phyloP scores from a whole-genome alignment of 2,797 vertebrate species.

The Gambelia wislizenii region DNA sequence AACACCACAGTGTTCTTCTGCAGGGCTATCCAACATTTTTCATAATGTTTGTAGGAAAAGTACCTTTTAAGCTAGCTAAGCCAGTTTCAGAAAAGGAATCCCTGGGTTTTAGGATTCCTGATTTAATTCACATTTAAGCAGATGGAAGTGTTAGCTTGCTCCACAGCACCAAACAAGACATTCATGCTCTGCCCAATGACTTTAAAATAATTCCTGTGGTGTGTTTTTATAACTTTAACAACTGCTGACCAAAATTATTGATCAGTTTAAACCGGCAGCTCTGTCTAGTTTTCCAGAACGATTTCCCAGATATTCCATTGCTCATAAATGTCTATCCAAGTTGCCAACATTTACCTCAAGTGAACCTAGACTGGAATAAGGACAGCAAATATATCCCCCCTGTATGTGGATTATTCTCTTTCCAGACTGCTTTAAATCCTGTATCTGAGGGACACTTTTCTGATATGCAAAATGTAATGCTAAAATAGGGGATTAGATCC shows the following conservation, averaged over 20 bases:
- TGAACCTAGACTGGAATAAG: conserved; percentile 37
- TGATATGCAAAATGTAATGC: background rate
- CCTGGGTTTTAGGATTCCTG: conserved; percentile 64
- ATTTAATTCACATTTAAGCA: conserved; percentile 63
- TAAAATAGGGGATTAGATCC: background rate
- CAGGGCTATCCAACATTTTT: conserved; percentile 26
- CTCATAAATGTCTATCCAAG: conserved; percentile 58
- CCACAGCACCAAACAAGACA: conserved; percentile 56
- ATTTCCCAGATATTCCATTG: conserved; percentile 52
- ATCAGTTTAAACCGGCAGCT: conserved; percentile 65
- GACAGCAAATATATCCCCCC: conserved; percentile 6
- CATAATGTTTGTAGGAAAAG: conserved; percentile 64
- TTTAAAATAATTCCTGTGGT: conserved; percentile 70
- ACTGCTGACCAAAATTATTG: conserved; percentile 64
- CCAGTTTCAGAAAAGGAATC: conserved; percentile 18
- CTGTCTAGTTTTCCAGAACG: conserved; percentile 62
- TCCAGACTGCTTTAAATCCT: background rate
- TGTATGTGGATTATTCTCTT: background rate
- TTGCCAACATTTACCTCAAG: conserved; percentile 57
- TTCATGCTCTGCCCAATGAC: conserved; percentile 64
- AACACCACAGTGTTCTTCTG: conserved; percentile 31
- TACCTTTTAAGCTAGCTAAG: conserved; percentile 54
- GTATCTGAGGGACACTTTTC: background rate
- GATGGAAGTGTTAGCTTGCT: conserved; percentile 63
- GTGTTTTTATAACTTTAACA: conserved; percentile 47